phyloP scores from a whole-genome alignment of 1,140 invertebrate species.

The Cataglyphis hispanica region DNA sequence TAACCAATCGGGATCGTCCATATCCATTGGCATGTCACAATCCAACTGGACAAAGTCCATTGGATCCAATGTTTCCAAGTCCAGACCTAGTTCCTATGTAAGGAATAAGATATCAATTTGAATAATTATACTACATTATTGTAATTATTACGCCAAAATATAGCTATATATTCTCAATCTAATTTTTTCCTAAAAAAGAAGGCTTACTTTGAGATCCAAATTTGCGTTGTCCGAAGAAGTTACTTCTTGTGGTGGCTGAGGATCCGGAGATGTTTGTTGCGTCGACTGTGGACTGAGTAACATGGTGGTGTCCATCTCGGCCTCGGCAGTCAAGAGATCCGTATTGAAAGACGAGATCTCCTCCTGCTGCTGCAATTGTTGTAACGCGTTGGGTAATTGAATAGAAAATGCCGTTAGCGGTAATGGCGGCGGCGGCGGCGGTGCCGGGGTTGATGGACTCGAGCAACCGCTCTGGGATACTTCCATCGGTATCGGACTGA shows the following conservation, averaged over 20 bases:
- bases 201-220: constrained; percentile 82
- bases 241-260: constrained; percentile 84
- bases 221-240: constrained; percentile 84
- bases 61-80: constrained; percentile 87
- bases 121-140: not conserved
- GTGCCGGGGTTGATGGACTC: constrained; percentile 83
- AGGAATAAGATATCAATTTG: constrained; percentile 53
- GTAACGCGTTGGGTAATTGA: constrained; percentile 83
- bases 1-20: constrained; percentile 91
- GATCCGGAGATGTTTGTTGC: constrained; percentile 82
- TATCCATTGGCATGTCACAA: constrained; percentile 89
- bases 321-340: constrained; percentile 77
- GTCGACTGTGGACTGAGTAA: constrained; percentile 82
- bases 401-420: constrained; percentile 85
- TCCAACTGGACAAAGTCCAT: constrained; percentile 88
- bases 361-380: constrained; percentile 79
- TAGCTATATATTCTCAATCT: not conserved
- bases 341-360: constrained; percentile 78
- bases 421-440: constrained; percentile 85
- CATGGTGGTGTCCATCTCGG: constrained; percentile 82
- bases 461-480: constrained; percentile 81
- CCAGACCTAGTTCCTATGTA: constrained; percentile 85
- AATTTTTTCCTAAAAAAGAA: not conserved
- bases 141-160: not conserved
- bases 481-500: constrained; percentile 85